These are phyloP conservation scores for Chrysaora quinquecirrha DNA, from an alignment of 30 jellyfish, hydroid and myxozoan species.

Conservation along the genomic window DNA sequence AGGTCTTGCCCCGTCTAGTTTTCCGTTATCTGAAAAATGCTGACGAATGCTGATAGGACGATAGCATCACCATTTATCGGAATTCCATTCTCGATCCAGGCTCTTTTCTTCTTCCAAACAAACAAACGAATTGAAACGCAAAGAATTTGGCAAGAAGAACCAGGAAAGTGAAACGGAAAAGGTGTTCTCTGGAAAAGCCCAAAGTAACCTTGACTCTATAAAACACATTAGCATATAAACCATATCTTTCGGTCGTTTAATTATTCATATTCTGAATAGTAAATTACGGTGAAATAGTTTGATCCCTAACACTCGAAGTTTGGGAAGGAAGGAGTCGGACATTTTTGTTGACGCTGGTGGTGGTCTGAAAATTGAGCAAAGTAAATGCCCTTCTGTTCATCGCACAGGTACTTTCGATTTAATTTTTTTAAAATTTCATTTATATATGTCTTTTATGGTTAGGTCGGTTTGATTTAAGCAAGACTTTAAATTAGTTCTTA, in stretches of 20 bases:
- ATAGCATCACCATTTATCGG: background rate
- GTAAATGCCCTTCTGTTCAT: background rate
- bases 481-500: background rate
- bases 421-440: too few relatives aligned
- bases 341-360: background rate
- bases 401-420: background rate
- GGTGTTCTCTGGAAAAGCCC: background rate
- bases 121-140: background rate
- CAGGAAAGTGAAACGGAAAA: background rate
- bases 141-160: background rate
- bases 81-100: constrained; percentile 9
- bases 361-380: background rate
- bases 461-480: background rate
- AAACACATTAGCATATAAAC: background rate
- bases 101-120: background rate
- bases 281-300: background rate
- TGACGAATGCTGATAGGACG: too few relatives aligned
- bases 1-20: too few relatives aligned
- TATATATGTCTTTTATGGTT: background rate
- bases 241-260: background rate
- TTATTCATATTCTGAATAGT: background rate
- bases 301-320: background rate
- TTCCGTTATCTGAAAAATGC: too few relatives aligned
- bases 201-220: background rate
- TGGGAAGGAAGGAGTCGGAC: background rate